Evolutionary conservation across 2,113 vertebrate genomes (phyloP).

Genomic region (Ophthalmolycus amberensis): DNA sequence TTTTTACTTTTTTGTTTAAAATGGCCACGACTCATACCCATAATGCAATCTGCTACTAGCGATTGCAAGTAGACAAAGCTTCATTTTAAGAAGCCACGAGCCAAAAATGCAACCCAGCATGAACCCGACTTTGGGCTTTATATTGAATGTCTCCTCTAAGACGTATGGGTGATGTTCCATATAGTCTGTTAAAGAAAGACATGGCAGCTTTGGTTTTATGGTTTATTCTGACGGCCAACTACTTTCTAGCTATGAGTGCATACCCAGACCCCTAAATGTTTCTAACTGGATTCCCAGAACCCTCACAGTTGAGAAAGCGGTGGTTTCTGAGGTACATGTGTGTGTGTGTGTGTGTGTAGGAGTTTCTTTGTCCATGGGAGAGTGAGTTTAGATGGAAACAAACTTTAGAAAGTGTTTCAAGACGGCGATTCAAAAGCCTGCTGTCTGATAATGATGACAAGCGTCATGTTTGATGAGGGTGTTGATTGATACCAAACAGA

Average conservation of each 20-base stretch:
- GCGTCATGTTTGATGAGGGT: constrained; percentile 48
- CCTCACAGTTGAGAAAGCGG: constrained; percentile 43
- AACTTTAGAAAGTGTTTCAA: constrained; percentile 72
- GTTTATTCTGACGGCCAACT: neutral
- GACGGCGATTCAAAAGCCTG: constrained; percentile 51
- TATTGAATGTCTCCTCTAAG: neutral
- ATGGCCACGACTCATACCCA: neutral
- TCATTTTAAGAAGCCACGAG: neutral
- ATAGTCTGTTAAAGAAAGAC: neutral
- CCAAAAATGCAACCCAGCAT: neutral
- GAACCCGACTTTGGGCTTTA: too few species aligned
- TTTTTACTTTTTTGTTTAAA: neutral
- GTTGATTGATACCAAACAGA: constrained; percentile 72
- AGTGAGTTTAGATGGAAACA: constrained; percentile 66
- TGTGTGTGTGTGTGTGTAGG: constrained; percentile 29
- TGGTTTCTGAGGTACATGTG: constrained; percentile 42
- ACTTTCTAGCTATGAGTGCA: neutral
- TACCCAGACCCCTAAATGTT: constrained; percentile 23
- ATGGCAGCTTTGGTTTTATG: constrained; percentile 1
- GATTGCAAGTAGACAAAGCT: neutral
- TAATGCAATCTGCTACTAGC: neutral
- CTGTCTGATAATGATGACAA: constrained; percentile 69
- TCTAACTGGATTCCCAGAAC: constrained; percentile 27
- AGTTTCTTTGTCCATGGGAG: constrained; percentile 67
- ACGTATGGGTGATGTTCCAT: neutral